Evolutionary conservation across 2,113 vertebrate species (phyloP), one percentile per base, ranked within the genome.

Genomic region (Grammomys dolichurus): DNA sequence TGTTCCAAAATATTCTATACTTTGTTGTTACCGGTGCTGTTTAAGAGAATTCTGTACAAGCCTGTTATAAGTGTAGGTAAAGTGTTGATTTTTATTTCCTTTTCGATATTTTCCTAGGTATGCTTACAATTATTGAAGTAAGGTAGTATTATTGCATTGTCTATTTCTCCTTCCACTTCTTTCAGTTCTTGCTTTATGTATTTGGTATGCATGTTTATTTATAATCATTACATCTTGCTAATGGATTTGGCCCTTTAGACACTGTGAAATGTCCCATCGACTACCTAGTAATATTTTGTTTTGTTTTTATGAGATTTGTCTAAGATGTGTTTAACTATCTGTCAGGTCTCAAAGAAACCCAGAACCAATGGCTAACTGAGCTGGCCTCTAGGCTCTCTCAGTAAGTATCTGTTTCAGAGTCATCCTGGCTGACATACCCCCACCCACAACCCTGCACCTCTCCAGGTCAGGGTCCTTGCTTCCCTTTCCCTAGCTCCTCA

Each of bases 111-210:
- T 85, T 70, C 81, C 8, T 78, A 86, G 36, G n/a, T 69, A 36
- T 48, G 40, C 33, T 95, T 60, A 78, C 20, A 60, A 70, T 89
- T 85, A 92, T n/a, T 88, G 54, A 76, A 58, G 17, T 89, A 48
- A 19, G 48, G 54, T n/a, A 82, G 54, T 67, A 46, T 31, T 77
- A 56, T 14, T 89, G 85, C 89, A 67, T 40, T 95, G 67, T n/a
- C 28, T 92, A 76, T 82, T 69, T 82, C 78, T 26, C 28, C 36
- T 22, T 89, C 26, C 43, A 84, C 67, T 90, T 90, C 77, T 86
- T 31, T 86, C 33, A 43, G n/a, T 26, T 90, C 84, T 84, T 94
- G 43, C 26, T 89, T 88, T 17, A 81, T 51, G 9, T 80, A 63
- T 89, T 73, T 70, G 31, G 75, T 28, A 77, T 65, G 8, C 5